These are phyloP conservation scores for Microhierax caerulescens DNA, from an alignment of 2,797 vertebrate genomes.

Conservation along the genomic window DNA sequence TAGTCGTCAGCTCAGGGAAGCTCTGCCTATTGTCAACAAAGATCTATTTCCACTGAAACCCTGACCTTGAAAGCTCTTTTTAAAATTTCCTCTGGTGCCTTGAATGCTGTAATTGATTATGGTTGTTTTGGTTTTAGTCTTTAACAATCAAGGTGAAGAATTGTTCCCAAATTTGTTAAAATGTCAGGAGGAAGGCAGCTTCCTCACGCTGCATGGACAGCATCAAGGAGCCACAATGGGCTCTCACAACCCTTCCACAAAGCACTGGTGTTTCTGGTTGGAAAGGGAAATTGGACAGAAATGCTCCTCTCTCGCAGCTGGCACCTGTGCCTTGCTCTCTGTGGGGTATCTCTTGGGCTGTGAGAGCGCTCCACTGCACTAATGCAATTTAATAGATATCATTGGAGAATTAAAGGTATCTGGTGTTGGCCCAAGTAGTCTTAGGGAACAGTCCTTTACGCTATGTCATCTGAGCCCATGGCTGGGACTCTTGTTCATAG, in stretches of 20 bases:
- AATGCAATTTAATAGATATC: neutral
- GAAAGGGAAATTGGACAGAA: neutral
- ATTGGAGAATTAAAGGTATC: neutral
- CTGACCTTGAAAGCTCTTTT: slow-evolving; percentile 1
- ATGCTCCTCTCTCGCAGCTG: neutral
- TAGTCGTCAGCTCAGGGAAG: neutral
- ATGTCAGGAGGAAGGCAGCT: neutral
- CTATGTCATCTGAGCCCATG: neutral
- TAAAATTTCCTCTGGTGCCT: neutral
- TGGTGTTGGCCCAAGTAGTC: neutral
- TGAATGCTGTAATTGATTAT: neutral
- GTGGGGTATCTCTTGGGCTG: neutral
- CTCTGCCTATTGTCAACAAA: neutral
- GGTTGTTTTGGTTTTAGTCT: neutral
- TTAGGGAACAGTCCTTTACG: neutral
- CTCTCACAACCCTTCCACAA: neutral
- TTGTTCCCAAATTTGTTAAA: neutral
- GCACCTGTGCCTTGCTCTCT: neutral
- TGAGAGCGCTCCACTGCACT: neutral
- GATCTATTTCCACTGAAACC: neutral
- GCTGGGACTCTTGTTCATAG: neutral
- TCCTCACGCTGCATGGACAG: neutral
- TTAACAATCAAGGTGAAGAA: slow-evolving; percentile 33
- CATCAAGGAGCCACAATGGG: neutral
- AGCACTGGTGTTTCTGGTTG: neutral